Evolutionary conservation across 2,113 vertebrate species (phyloP), one percentile per base, ranked within the genome.

Genomic region (Spizaetus ornatus): DNA sequence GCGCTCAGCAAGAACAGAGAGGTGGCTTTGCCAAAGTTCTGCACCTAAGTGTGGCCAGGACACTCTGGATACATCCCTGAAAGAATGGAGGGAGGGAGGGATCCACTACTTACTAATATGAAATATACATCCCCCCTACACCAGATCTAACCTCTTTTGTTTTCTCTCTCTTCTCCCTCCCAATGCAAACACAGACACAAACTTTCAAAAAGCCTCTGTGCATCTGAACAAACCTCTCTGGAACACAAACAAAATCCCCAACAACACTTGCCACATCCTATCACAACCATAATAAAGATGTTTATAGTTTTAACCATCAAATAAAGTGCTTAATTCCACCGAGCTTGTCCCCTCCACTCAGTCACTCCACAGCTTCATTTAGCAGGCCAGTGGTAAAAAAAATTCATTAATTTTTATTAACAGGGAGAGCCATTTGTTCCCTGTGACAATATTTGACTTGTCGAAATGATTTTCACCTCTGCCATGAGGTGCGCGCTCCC

Each of bases 391-490:
- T 73, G 97, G 97, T 90, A 96, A 98, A 98, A 98, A 98, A 98
- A 99, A 98, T 98, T 98, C 98, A 99, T 99, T 99, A 98, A 99
- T 99, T 99, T 99, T 99, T 99, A 99, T 99, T 99, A 99, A 99
- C 98, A 98, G 98, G 98, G 98, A 98, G 98, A 98, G 98, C 98
- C 98, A 98, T 99, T 99, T 98, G 98, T 98, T 98, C 98, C 98
- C 98, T 92, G 98, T 98, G 98, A 99, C 98, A 98, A 98, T 99
- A 99, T 99, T 99, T 99, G 99, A 99, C 98, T 99, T 98, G 99
- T 99, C 99, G 98, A 98, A 99, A 99, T 99, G 99, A 99, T 99
- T 99, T 99, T 99, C 99, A 99, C 99, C 99, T 99, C 99, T 99
- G 99, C 99, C 99, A 99, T 97, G 98, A 98, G 98, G 99, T 99